A percentile compares a stretch with the other conserved stretches of the same genome.
These are phyloP conservation scores for Meriones unguiculatus DNA, from an alignment of 2,113 vertebrate genomes.

Conservation along the genomic window DNA sequence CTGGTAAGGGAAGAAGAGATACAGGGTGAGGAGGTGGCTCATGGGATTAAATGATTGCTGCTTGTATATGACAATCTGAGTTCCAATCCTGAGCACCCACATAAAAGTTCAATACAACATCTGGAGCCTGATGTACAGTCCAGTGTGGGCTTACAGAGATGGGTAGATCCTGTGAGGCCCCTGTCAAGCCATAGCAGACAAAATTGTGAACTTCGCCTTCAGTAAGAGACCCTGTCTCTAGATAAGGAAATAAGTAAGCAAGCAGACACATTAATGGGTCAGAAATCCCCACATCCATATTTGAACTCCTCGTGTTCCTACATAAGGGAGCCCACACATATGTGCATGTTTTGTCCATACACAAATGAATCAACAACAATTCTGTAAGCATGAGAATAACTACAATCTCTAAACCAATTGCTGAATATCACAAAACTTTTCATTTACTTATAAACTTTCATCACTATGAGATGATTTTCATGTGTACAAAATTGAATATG, in stretches of 20 bases:
- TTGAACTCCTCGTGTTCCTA: neutral
- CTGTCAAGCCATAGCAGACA: neutral
- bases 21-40: neutral
- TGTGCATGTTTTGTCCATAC: too few relatives aligned
- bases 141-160: too few relatives aligned
- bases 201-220: neutral
- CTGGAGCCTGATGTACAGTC: neutral
- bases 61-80: neutral
- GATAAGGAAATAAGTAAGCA: neutral
- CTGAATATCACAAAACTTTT: neutral
- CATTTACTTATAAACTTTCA: slow-evolving; percentile 17
- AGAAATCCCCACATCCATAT: too few relatives aligned
- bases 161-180: too few relatives aligned
- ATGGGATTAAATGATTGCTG: neutral
- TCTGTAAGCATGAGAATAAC: too few relatives aligned
- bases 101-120: neutral
- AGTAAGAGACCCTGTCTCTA: neutral
- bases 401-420: slow-evolving; percentile 14
- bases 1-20: neutral
- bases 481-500: slow-evolving; percentile 1
- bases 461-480: neutral
- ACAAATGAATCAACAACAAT: neutral
- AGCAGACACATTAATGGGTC: neutral
- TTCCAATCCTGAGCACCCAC: neutral
- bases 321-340: neutral